phyloP scores from a whole-genome alignment of 2,113 vertebrate species.

The Onychostruthus taczanowskii region DNA sequence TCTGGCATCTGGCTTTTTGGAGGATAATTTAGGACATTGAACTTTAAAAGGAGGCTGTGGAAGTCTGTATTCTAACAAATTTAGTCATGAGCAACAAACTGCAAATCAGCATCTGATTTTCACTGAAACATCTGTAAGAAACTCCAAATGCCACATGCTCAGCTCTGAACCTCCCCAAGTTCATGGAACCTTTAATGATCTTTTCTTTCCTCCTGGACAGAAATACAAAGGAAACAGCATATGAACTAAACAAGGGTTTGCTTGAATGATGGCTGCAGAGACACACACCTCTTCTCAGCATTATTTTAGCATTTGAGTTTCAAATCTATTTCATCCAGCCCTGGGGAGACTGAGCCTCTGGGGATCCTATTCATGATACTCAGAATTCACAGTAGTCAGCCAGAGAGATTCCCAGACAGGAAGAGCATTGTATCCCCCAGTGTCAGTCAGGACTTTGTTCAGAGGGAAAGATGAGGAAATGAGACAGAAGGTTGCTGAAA shows the following conservation, averaged over 20 bases:
- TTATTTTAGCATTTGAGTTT: not conserved
- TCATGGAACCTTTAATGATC: not conserved
- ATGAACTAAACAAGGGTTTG: not conserved
- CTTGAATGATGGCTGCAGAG: not conserved
- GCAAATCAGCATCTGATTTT: not conserved
- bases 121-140: not conserved
- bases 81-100: not conserved
- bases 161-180: not conserved
- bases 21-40: not conserved
- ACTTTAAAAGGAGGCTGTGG: not conserved
- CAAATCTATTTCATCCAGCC: not conserved
- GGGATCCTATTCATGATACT: not conserved
- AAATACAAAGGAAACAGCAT: not conserved
- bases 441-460: not conserved
- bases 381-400: not conserved
- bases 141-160: not conserved
- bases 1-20: not conserved
- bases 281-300: not conserved
- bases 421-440: not conserved
- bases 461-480: not conserved
- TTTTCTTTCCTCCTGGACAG: not conserved
- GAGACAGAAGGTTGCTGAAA: conserved; percentile 29
- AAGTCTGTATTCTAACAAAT: not conserved
- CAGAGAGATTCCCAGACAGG: not conserved
- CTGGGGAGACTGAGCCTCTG: not conserved